These are phyloP conservation scores for Siderastrea siderea DNA, from an alignment of 92 coral and sea anemone species.

Conservation along the genomic window DNA sequence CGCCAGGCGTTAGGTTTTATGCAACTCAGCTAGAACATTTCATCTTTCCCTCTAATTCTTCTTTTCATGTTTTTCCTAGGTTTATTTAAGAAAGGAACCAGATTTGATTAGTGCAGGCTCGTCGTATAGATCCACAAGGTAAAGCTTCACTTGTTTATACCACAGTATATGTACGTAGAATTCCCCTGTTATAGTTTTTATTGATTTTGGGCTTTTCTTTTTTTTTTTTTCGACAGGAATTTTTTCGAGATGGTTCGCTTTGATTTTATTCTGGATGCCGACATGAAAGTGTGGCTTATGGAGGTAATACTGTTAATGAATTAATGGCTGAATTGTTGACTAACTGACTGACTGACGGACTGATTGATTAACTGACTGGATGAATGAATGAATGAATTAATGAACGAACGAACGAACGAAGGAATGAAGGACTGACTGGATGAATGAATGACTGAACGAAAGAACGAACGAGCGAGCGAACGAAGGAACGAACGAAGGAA, in stretches of 20 bases:
- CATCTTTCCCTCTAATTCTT: background rate
- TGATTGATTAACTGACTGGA: no score
- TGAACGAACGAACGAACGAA: no score
- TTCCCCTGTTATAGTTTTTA: no score
- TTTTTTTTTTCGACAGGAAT: conserved; percentile 60
- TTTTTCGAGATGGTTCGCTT: conserved; percentile 99
- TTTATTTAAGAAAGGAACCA: conserved; percentile 84
- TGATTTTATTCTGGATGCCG: conserved; percentile 93
- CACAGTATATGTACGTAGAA: background rate
- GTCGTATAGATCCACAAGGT: conserved; percentile 82
- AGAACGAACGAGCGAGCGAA: no score
- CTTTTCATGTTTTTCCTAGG: conserved; percentile 55
- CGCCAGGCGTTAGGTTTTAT: no score
- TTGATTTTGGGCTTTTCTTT: background rate
- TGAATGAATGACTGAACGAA: no score
- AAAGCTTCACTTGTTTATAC: background rate
- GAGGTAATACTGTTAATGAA: conserved; percentile 69
- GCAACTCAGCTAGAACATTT: no score
- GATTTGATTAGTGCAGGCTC: conserved; percentile 69
- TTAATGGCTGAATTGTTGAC: no score
- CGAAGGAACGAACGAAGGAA: no score
- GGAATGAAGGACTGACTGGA: no score
- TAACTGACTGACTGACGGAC: no score
- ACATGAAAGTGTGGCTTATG: conserved; percentile 95
- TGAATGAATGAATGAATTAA: no score